Evolutionary conservation across 2,888 invertebrate species (phyloP), one percentile per base, ranked within the genome.

Genomic region (Poecilobothrus nobilitatus): DNA sequence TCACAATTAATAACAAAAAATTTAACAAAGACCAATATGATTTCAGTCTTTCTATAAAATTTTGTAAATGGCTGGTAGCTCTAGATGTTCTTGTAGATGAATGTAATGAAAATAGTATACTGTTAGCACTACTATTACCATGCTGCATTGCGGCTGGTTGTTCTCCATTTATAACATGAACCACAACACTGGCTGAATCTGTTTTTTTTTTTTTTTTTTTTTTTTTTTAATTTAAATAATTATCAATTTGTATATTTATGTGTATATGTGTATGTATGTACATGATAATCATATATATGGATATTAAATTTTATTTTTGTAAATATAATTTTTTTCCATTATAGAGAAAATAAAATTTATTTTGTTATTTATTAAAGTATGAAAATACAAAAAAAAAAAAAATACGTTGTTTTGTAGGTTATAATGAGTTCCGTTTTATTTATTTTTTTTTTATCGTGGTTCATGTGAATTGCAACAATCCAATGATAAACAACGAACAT

Each of bases 141-240:
- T 75, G 75, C 72, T 86, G 85, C 85, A 86, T 86, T 15, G 85
- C 85, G 0, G 85, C 85, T 67, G 85, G 85, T 65, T 85, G 78
- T 81, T 84, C 86, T 76, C 90, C 90, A 78, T 90, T 90, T 74
- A 91, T 84, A 73, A 91, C 90, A 81, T 90, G 90, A 65, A 91
- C 89, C 74, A 89, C 86, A 74, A 91, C 89, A 73, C 89, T 89
- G 68, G 90, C 90, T 66, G 89, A 88, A 78, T 89, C 89, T 81
- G 53, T 41, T 78, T 85, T 66, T 22, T 37, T 21, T 20, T 21
- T 15, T 21, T 4, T 9, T 20, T 63, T 21, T 21, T 10, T n/a
- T n/a, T n/a, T n/a, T n/a, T n/a, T n/a, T n/a, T 15, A n/a, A 61
- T 41, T 63, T 34, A n/a, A 33, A 12, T 37, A 67, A 62, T 27